Base-by-base conservation (phyloP, 1,140 invertebrate species). In the Octopus sinensis region DNA sequence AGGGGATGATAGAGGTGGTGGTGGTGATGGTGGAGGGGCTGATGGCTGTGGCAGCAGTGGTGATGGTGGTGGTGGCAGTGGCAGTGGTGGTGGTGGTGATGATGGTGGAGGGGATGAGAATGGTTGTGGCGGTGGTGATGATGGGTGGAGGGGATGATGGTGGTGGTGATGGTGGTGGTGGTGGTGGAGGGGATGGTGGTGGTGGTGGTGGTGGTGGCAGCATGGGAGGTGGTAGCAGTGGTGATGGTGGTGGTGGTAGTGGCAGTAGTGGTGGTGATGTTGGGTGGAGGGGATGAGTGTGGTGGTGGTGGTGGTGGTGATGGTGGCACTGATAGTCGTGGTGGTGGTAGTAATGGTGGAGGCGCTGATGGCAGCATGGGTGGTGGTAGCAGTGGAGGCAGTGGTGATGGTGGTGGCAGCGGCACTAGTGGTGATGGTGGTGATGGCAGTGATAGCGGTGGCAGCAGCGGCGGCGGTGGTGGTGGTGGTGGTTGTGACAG, bases 201-300 rank as follows among this genome's bases (percentile, higher is more conserved):
- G 88, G 92, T 52, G 85, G 91, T n/a, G 96, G 96, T 95, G 92
- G 94, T 17, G 88, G 93, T 75, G 91, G 94, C 43, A 94, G 93
- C 87, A 90, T 92, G 30, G 92, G 90, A 2, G 93, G 93, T 92
- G 94, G 43, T 12, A 76, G 43, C 78, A n/a, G 53, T 23, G 85
- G 82, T 92, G 88, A 12, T 88, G 23, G 23, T 23, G 23, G 23
- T 23, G 0, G 23, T 23, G 23, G 23, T 23, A 23, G 23, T 23
- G 23, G 23, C 23, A 23, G 23, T 23, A 23, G 23, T 23, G 23
- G 23, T 23, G 23, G 23, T 23, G 23, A 23, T 23, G 23, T 23
- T 23, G 23, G 23, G 23, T 23, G 23, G 23, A 23, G 23, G 23
- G 23, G 23, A 23, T 23, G 23, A 23, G 23, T 0, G 23, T 23